A percentile compares a stretch with the other conserved stretches of the same genome.
phyloP scores from a whole-genome alignment of 2,113 vertebrate species.

The Psephotus haematonotus region DNA sequence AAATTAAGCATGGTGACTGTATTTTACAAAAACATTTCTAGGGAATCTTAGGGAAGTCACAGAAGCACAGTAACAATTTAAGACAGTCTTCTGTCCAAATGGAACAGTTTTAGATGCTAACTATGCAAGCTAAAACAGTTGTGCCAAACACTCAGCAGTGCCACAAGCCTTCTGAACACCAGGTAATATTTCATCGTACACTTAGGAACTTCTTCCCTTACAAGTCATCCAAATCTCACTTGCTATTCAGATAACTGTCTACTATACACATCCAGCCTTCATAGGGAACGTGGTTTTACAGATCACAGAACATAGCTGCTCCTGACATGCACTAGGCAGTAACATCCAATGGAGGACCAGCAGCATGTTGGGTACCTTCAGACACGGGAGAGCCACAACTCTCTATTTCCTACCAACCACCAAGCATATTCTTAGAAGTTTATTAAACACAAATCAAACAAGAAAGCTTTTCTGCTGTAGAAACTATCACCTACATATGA shows the following conservation, averaged over 20 bases:
- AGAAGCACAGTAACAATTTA: background rate
- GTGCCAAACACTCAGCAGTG: background rate
- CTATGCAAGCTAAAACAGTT: background rate
- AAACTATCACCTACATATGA: background rate
- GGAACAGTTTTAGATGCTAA: background rate
- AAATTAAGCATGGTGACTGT: background rate
- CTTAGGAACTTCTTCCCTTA: background rate
- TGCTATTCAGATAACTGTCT: background rate
- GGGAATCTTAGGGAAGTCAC: background rate
- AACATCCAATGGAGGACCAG: background rate
- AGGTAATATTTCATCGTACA: fast-evolving
- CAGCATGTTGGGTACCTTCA: background rate
- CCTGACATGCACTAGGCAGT: fast-evolving
- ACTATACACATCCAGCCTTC: background rate
- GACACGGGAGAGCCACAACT: background rate
- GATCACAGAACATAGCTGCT: background rate
- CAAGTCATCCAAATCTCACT: background rate
- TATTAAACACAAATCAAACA: background rate
- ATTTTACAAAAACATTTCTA: background rate
- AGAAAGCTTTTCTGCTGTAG: background rate
- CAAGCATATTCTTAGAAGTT: background rate
- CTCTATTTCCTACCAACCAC: background rate
- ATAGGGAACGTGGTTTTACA: background rate
- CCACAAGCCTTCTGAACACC: fast-evolving
- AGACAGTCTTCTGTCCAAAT: background rate